Evolutionary conservation across 2,113 vertebrate species (phyloP), one percentile per base, ranked within the genome.

Genomic region (Cryptotis parvus): DNA sequence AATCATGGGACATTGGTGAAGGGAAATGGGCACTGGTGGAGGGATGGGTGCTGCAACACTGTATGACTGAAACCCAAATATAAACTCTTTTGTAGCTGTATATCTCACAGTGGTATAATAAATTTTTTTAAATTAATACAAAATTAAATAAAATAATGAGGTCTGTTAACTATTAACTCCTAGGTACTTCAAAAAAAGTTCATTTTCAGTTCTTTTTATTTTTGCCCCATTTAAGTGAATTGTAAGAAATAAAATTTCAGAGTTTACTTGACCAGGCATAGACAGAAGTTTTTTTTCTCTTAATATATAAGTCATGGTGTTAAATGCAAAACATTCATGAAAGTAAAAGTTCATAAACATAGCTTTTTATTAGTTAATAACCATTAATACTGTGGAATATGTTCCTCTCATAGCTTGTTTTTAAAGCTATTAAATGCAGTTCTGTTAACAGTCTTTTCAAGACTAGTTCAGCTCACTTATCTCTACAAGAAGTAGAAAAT

Each of bases 401-500:
- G 31, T 70, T 94, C 89, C 9, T 93, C 15, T 75, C 9, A 29
- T 33, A 61, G 37, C 77, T 78, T 83, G 58, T 82, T 14, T 83
- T 90, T 84, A 79, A 90, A 78, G 12, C 49, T 68, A 29, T 63
- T 81, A 89, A 87, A 65, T 68, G 41, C 10, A 90, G 24, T 72
- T 82, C 41, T 93, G 39, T 85, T 43, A 84, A 73, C 33, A 84
- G 4, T 80, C 66, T 85, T 90, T 87, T 91, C 77, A 91, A 91
- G 37, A 82, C 61, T 87, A 65, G 58, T 61, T 79, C 49, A 87
- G 65, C 35, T 91, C 92, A 92, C 89, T 84, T 86, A 87, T 82
- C 83, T 82, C 91, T 94, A 61, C 12, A 70, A 61, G 33, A 85
- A 78, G 41, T 55, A 68, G 39, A 81, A 90, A 91, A 81, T 81